phyloP scores from a whole-genome alignment of 2,888 invertebrate genomes.

The Vannuccia rotundouncinata region DNA sequence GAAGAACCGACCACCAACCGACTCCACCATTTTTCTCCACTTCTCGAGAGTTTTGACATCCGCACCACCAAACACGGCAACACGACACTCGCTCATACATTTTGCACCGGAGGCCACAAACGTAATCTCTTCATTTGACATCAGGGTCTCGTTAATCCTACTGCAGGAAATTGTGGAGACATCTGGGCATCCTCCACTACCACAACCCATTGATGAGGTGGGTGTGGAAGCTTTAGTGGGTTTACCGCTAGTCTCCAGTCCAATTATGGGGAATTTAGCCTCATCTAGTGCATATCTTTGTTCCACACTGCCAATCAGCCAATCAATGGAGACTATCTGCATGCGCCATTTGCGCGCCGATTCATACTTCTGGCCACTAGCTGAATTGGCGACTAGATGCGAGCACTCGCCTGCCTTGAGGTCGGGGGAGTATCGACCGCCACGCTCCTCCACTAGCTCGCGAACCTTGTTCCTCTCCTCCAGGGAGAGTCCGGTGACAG shows the following conservation, averaged over 20 bases:
- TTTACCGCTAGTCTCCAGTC: not conserved
- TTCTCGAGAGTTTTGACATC: not conserved
- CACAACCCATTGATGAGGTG: not conserved
- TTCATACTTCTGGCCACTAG: constrained; percentile 66
- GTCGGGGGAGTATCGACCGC: constrained; percentile 62
- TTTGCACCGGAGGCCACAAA: not conserved
- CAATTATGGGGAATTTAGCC: not conserved
- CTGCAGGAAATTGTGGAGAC: not conserved
- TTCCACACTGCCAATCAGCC: constrained; percentile 71
- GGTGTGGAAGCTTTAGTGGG: not conserved
- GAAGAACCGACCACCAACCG: not conserved
- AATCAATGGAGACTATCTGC: constrained; percentile 69
- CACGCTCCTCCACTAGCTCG: constrained; percentile 65
- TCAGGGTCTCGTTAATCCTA: not conserved
- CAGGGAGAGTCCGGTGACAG: constrained; percentile 16
- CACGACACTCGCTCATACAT: not conserved
- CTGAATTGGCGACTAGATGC: constrained; percentile 53
- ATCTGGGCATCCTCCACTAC: not conserved
- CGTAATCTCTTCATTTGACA: not conserved
- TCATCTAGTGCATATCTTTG: constrained; percentile 38
- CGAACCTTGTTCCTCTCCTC: constrained; percentile 5
- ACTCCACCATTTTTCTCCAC: not conserved
- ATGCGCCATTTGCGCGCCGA: constrained; percentile 62
- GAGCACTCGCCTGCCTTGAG: constrained; percentile 60
- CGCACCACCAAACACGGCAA: not conserved